A percentile compares a stretch with the other conserved stretches of the same genome.
phyloP scores from a whole-genome alignment of 2,888 invertebrate species.

The Aphodius sticticus region DNA sequence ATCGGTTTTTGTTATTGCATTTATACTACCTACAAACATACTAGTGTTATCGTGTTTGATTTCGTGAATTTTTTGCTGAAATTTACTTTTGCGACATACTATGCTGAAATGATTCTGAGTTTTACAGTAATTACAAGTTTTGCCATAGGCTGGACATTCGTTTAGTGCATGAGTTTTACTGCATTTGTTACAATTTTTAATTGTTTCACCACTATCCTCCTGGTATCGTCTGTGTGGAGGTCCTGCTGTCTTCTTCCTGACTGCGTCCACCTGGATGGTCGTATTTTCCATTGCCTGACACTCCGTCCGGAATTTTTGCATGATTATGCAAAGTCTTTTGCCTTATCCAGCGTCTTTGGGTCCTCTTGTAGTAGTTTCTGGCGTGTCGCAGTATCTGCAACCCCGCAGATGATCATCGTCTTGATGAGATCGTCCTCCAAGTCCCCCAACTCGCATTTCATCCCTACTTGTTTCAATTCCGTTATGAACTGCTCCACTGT shows the following conservation, averaged over 20 bases:
- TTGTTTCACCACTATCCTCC: too few relatives aligned
- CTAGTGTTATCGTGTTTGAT: neutral
- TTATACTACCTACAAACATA: too few relatives aligned
- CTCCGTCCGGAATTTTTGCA: too few relatives aligned
- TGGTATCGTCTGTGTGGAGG: too few relatives aligned
- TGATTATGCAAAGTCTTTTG: slow-evolving; percentile 14
- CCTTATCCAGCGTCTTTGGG: slow-evolving; percentile 39
- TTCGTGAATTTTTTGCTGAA: neutral
- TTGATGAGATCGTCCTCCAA: slow-evolving; percentile 41
- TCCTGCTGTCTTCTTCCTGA: too few relatives aligned
- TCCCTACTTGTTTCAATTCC: slow-evolving; percentile 40
- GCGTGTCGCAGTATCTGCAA: slow-evolving; percentile 37
- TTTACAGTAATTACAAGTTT: neutral
- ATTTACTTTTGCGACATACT: neutral
- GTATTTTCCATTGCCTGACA: too few relatives aligned
- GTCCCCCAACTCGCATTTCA: slow-evolving; percentile 41
- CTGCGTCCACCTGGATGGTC: too few relatives aligned
- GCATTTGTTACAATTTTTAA: neutral
- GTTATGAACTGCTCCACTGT: slow-evolving; percentile 43
- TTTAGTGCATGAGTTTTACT: neutral
- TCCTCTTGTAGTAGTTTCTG: slow-evolving; percentile 43
- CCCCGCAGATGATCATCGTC: slow-evolving; percentile 43
- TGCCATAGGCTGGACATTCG: neutral
- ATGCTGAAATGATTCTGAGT: neutral
- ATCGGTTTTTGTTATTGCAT: too few relatives aligned